A percentile compares a stretch with the other conserved stretches of the same genome.
phyloP scores from a whole-genome alignment of 2,113 vertebrate species.

The Tylochromis polylepis region DNA sequence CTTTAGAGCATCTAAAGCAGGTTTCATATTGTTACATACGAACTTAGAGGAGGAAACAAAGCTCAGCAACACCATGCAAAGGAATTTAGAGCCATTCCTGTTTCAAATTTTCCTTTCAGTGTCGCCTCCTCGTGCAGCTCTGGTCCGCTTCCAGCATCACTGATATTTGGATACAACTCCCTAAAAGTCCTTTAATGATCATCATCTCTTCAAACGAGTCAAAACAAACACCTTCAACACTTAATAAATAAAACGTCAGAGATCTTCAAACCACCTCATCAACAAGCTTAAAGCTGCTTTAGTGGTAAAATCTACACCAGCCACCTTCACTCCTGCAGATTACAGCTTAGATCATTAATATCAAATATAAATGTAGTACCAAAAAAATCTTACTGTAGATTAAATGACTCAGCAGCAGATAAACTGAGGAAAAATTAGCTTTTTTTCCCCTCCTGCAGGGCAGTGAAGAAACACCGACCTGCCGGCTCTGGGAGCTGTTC shows the following conservation, averaged over 20 bases:
- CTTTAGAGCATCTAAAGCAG: background rate
- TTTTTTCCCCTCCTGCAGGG: background rate
- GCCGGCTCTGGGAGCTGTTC: background rate
- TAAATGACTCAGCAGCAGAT: background rate
- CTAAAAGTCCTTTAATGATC: background rate
- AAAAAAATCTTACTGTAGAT: background rate
- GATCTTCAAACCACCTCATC: background rate
- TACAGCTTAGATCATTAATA: background rate
- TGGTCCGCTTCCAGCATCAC: background rate
- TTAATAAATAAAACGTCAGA: background rate
- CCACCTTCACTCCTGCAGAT: accelerated
- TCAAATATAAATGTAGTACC: background rate
- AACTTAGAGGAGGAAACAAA: background rate
- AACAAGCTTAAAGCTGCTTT: background rate
- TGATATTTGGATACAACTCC: background rate
- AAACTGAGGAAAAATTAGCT: background rate
- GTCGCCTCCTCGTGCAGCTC: background rate
- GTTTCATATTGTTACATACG: background rate
- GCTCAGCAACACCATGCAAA: background rate
- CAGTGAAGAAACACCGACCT: background rate
- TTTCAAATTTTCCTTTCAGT: background rate
- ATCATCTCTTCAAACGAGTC: background rate
- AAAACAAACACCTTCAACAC: background rate
- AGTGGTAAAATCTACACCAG: background rate
- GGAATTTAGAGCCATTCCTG: background rate